Evolutionary conservation across 2,797 vertebrate species (phyloP).

Genomic region (Takifugu ocellatus): DNA sequence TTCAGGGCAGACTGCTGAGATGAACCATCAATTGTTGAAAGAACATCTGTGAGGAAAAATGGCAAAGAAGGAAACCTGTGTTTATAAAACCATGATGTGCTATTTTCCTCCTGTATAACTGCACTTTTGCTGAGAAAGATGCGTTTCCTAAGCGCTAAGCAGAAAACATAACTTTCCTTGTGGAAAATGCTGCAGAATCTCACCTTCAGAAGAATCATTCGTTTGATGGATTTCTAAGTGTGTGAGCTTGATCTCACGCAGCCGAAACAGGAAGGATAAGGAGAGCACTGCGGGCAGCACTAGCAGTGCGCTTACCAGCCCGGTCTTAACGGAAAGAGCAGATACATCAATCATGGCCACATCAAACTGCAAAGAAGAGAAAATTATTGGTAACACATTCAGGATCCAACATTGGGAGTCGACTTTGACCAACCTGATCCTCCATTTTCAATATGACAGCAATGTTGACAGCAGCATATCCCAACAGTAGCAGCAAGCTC

Average conservation of each 20-base stretch:
- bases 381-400: no score
- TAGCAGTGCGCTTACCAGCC: slow-evolving; percentile 62
- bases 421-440: slow-evolving; percentile 60
- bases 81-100: neutral
- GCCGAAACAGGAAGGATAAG: slow-evolving; percentile 77
- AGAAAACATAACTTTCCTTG: no score
- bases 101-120: no score
- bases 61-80: neutral
- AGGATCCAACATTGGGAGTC: neutral
- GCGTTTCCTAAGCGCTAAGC: no score
- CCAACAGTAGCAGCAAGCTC: slow-evolving; percentile 69
- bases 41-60: slow-evolving; percentile 33
- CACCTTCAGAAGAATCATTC: slow-evolving; percentile 51
- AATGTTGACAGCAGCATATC: slow-evolving; percentile 65
- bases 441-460: slow-evolving; percentile 56
- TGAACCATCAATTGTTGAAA: slow-evolving; percentile 8
- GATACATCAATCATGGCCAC: slow-evolving; percentile 57
- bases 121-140: no score
- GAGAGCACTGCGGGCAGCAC: slow-evolving; percentile 68
- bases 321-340: slow-evolving; percentile 54
- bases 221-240: slow-evolving; percentile 3
- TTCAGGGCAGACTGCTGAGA: slow-evolving; percentile 18
- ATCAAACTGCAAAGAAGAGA: slow-evolving; percentile 60
- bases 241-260: slow-evolving; percentile 51
- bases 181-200: neutral